phyloP scores from a whole-genome alignment of 2,888 invertebrate species.

The Pheosia gnoma region DNA sequence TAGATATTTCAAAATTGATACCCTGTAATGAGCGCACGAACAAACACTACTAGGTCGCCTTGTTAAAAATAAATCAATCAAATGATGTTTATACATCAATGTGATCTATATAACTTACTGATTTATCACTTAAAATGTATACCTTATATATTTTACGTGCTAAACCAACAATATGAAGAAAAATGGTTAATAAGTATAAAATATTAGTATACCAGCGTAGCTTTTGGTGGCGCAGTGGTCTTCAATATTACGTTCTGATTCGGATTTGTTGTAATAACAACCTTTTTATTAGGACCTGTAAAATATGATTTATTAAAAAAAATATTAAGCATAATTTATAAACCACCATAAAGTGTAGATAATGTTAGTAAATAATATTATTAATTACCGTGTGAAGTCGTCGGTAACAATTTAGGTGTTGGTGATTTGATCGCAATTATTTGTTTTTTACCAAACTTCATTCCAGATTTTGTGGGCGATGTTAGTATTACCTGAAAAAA shows the following conservation, averaged over 20 bases:
- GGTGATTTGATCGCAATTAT: conserved; percentile 85
- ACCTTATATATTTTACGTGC: too few relatives aligned
- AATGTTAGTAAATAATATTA: background rate
- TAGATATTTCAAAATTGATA: too few relatives aligned
- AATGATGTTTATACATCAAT: too few relatives aligned
- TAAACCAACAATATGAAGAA: too few relatives aligned
- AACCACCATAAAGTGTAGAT: background rate
- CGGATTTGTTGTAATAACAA: conserved; percentile 60
- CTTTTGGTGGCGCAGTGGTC: conserved; percentile 53
- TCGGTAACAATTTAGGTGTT: conserved; percentile 88
- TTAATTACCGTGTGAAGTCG: conserved; percentile 71
- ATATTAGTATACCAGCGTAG: conserved; percentile 50
- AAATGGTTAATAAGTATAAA: background rate
- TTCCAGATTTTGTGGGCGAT: conserved; percentile 72
- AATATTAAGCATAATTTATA: background rate
- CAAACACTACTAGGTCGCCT: too few relatives aligned
- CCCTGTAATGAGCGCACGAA: too few relatives aligned
- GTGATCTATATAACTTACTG: too few relatives aligned
- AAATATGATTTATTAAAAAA: conserved; percentile 8
- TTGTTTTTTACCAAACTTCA: conserved; percentile 65
- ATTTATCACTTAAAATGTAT: too few relatives aligned
- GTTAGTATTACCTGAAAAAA: conserved; percentile 68
- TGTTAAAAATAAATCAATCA: too few relatives aligned
- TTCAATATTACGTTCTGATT: conserved; percentile 65
- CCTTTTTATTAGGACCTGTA: conserved; percentile 57